Conservation (phyloP, 2,797 vertebrate genomes). For the Oreochromis mossambicus region DNA sequence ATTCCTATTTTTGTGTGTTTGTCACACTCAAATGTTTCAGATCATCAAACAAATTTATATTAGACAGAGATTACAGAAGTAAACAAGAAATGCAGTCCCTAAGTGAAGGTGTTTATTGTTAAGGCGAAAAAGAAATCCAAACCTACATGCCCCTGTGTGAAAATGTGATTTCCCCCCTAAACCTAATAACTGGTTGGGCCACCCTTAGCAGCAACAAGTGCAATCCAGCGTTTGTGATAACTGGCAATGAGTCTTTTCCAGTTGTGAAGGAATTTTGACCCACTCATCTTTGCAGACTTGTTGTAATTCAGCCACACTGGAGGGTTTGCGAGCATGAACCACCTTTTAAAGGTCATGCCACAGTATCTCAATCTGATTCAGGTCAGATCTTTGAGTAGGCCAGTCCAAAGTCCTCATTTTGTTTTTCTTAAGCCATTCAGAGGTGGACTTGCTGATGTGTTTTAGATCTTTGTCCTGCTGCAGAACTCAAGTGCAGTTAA, state of each 20-base stretch:
- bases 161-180: not conserved
- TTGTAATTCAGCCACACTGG: not conserved
- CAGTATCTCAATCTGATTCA: not conserved
- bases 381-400: not conserved
- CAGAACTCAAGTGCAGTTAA: not conserved
- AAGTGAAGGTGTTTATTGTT: not conserved
- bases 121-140: not conserved
- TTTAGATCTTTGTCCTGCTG: not conserved
- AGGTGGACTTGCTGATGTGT: not conserved
- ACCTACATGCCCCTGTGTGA: not conserved
- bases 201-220: not conserved
- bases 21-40: not conserved
- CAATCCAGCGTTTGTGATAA: not conserved
- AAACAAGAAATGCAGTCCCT: not conserved
- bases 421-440: not conserved
- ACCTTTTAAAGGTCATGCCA: not conserved
- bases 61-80: not conserved
- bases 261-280: not conserved
- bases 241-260: not conserved
- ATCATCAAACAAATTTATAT: not conserved
- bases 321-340: not conserved
- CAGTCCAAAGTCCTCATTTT: not conserved
- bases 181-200: not conserved
- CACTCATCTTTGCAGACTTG: not conserved
- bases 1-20: not conserved